Percentiles rank a stretch among this genome's conserved stretches.
Conservation (phyloP, 1,140 invertebrate species). For the Melitaea cinxia region DNA sequence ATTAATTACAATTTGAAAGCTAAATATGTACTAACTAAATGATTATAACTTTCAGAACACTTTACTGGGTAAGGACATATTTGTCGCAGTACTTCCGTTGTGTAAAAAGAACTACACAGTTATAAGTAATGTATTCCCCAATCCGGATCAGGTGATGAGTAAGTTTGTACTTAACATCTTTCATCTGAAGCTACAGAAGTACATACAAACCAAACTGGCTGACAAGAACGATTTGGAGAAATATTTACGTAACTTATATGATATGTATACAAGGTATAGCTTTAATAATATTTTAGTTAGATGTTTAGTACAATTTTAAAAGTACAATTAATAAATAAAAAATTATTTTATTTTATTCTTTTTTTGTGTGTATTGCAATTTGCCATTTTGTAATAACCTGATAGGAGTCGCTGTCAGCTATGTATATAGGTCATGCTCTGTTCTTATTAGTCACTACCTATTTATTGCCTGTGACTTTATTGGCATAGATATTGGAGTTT, state of each 20-base stretch:
- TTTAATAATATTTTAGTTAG: background rate
- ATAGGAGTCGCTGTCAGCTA: no score
- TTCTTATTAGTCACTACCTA: no score
- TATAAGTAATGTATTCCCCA: constrained; percentile 96
- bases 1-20: no score
- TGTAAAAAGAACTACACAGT: constrained; percentile 94
- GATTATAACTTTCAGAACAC: constrained; percentile 70
- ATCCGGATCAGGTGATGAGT: constrained; percentile 98
- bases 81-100: constrained; percentile 94
- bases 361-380: no score
- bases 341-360: no score
- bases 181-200: constrained; percentile 94
- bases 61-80: constrained; percentile 91
- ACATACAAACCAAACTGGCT: constrained; percentile 89
- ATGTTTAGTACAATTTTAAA: background rate
- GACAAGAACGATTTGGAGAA: constrained; percentile 92
- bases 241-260: constrained; percentile 94
- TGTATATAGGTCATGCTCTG: no score
- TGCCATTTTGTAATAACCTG: no score
- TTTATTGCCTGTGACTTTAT: no score
- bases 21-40: no score
- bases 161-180: constrained; percentile 99
- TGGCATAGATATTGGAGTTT: no score
- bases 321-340: no score
- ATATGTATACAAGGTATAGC: constrained; percentile 91